phyloP scores from a whole-genome alignment of 2,888 invertebrate species.

The Spisula subtruncata region DNA sequence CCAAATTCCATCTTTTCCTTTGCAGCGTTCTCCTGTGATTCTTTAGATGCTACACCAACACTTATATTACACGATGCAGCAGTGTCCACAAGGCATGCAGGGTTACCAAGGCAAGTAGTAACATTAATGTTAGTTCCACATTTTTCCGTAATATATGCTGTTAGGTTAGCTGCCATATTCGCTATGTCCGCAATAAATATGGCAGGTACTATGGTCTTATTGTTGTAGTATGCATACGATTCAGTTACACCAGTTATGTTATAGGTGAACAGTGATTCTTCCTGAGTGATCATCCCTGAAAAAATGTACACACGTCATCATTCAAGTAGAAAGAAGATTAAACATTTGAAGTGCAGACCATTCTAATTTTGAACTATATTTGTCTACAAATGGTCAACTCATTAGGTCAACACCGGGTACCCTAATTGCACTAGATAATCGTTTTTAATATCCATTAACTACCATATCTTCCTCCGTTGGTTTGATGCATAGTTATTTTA shows the following conservation, averaged over 20 bases:
- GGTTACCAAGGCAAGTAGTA: conserved; percentile 19
- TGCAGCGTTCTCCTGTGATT: neutral
- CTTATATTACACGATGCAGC: conserved; percentile 39
- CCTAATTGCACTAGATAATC: too few species aligned
- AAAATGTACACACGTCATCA: too few species aligned
- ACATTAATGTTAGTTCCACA: neutral
- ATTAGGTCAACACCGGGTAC: too few species aligned
- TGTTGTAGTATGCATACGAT: conserved; percentile 44
- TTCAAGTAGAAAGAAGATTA: too few species aligned
- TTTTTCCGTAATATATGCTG: neutral
- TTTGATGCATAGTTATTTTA: too few species aligned
- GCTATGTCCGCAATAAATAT: conserved; percentile 38
- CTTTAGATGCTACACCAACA: conserved; percentile 38
- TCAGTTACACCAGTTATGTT: neutral
- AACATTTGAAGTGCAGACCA: too few species aligned
- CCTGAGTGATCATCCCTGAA: conserved; percentile 35
- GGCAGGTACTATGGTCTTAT: neutral
- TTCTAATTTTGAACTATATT: too few species aligned
- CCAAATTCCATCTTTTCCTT: conserved; percentile 21
- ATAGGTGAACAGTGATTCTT: conserved; percentile 48
- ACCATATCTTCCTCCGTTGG: too few species aligned
- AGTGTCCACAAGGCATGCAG: conserved; percentile 51
- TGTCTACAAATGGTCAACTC: too few species aligned
- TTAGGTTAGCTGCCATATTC: neutral
- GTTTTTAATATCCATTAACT: too few species aligned